Base-by-base conservation (phyloP, 2,113 vertebrate genomes). In the Megaleporinus macrocephalus region DNA sequence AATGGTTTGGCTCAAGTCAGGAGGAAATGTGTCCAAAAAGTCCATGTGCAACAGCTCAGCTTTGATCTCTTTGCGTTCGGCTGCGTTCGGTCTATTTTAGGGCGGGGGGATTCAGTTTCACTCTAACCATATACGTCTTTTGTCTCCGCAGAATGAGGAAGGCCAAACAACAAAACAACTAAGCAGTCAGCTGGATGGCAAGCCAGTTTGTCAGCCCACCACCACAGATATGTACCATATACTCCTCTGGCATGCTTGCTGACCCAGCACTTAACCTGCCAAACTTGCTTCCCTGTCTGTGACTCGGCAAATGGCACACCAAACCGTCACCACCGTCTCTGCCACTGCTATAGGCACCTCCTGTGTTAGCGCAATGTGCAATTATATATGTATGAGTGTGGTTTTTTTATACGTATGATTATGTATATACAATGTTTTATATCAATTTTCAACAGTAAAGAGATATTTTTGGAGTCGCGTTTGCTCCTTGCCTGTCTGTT, bases 191-290 rank as follows among this genome's bases (percentile, higher is more conserved):
- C 63, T 75, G 82, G 81, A 76, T 62, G 70, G 51, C 83, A 82
- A 73, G 53, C 55, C 63, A 83, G 55, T 83, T 85, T 66, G 78
- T 57, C 82, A 88, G 78, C 85, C 78, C 81, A 82, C 59, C 80
- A 75, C 85, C 75, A 81, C 86, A 89, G 71, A 90, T 84, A 87
- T 85, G 73, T 85, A 84, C 85, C 83, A 57, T 82, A 72, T 87
- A 76, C 85, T 87, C 86, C 83, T 91, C 89, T 92, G 88, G 85
- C 87, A 89, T 89, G 89, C 89, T 84, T 85, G 81, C 82, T 88
- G 84, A 86, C 84, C 78, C 89, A 94, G 93, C 94, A 94, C 93
- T 93, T 94, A 94, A 66, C 83, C 82, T 27, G 81, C 84, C 90
- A 89, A 86, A 83, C 77, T 75, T 11, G 73, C 86, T 81, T 85